Evolutionary conservation across 2,797 vertebrate genomes (phyloP), one percentile per base, ranked within the genome.

Genomic region (Labeo calbasu): DNA sequence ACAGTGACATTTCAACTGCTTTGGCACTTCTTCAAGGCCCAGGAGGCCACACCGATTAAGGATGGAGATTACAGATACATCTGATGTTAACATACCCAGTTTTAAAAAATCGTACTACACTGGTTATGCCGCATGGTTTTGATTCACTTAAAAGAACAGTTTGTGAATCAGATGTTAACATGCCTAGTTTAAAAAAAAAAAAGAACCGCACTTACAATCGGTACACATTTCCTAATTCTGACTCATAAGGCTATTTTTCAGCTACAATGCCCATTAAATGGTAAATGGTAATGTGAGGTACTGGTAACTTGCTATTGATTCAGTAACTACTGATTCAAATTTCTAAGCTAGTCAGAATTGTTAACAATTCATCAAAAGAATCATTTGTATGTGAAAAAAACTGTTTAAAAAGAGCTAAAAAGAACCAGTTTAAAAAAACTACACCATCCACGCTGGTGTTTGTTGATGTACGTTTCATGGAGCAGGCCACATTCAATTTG

Each of bases 21-120:
- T 83, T 81, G 32, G 79, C 71, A 71, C 72, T 71, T 77, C 21
- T 69, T 50, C 61, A 59, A 79, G 85, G 51, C 13, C 43, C 77
- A 78, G 40, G 85, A 85, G 59, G 36, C 57, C 71, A 8, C 17
- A 77, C 63, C 80, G 84, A 78, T 83, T 86, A 72, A 79, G 19
- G 72, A 72, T 88, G 80, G 53, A 85, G 80, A 88, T 89, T 87
- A 90, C 48, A 71, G 48, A 85, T 55, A 83, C 83, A 83, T 81
- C 23, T 87, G 68, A 77, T 88, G 79, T 89, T 78, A 82, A 85
- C 51, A 77, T 50, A 81, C 57, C 63, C 77, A 87, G 73, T 84
- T 72, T 75, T 50, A 82, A 86, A 79, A 72, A 25, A 59, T 55
- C 0, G 2, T 10, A 61, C n/a, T 61, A 61, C 59, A 23, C 21